Base-by-base conservation (phyloP, 2,888 invertebrate species). In the Anoplius nigerrimus region DNA sequence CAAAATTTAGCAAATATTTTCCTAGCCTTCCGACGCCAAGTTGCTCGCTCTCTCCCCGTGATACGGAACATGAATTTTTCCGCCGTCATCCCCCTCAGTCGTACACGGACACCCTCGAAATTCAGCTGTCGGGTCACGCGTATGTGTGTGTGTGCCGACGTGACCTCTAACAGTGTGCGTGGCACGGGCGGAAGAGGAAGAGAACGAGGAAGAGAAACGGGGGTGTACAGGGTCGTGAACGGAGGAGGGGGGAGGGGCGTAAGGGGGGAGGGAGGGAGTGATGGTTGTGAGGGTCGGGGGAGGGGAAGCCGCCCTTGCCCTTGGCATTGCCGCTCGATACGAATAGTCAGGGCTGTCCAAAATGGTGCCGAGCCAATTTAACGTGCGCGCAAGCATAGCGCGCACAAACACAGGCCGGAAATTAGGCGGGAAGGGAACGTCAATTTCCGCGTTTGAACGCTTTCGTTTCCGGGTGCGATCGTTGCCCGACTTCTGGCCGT, bases 251-350 rank as follows among this genome's bases (percentile, higher is more conserved):
- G 80, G 80, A 13, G 34, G 34, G 11, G 34, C 4, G 34, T 1
- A 11, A 80, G 81, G 83, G 77, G 76, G 27, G 66, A 54, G 76
- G 68, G 71, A 71, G 71, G 69, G 66, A 70, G 73, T 75, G 71
- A 72, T 72, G 70, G 65, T 66, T 74, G 68, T 65, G 62, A 74
- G 76, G 67, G 60, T 69, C 75, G 76, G 82, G 80, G 79, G 81
- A 85, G 81, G 80, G 76, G 79, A 82, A 84, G 84, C 78, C 87
- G 88, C 88, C 88, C 88, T 88, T 88, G 88, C 88, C 87, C 88
- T 88, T 88, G 88, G 88, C 88, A 88, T 88, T 88, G 88, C 86
- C 88, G 88, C 88, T 88, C 88, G 86, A 88, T 88, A 88, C 87
- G 84, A 85, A 84, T 84, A 82, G 76, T 76, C 83, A 86, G 87